Percentiles rank a stretch among this genome's conserved stretches.
phyloP scores from a whole-genome alignment of 2,113 vertebrate species.

The Collichthys lucidus region DNA sequence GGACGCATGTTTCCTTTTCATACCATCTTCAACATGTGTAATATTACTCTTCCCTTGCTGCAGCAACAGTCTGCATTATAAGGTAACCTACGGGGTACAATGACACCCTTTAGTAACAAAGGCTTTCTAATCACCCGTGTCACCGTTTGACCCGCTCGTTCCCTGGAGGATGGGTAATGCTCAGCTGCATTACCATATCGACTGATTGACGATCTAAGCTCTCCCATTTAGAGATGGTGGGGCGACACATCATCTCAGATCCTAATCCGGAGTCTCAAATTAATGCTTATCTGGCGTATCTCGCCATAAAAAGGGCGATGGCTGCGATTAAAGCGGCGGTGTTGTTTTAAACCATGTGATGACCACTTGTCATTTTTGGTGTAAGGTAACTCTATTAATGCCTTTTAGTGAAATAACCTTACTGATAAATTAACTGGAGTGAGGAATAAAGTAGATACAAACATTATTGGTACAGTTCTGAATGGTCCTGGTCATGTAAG shows the following conservation, averaged over 20 bases:
- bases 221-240: constrained; percentile 57
- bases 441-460: background rate
- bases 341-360: constrained; percentile 28
- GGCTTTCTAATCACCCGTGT: constrained; percentile 42
- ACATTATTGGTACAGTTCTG: background rate
- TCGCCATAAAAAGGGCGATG: background rate
- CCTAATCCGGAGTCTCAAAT: constrained; percentile 41
- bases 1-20: background rate
- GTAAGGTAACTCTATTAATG: background rate
- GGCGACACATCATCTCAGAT: constrained; percentile 41
- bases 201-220: constrained; percentile 62
- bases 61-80: constrained; percentile 5
- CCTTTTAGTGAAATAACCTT: background rate
- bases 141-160: constrained; percentile 52
- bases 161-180: constrained; percentile 62
- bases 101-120: constrained; percentile 36
- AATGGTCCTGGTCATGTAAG: background rate
- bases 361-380: background rate
- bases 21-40: background rate
- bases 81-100: constrained; percentile 27
- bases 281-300: constrained; percentile 31
- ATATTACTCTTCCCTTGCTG: background rate
- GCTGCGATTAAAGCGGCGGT: constrained; percentile 11
- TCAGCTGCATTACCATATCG: constrained; percentile 60
- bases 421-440: background rate